phyloP scores from a whole-genome alignment of 2,888 invertebrate species.

The Siphlonurus alternatus region DNA sequence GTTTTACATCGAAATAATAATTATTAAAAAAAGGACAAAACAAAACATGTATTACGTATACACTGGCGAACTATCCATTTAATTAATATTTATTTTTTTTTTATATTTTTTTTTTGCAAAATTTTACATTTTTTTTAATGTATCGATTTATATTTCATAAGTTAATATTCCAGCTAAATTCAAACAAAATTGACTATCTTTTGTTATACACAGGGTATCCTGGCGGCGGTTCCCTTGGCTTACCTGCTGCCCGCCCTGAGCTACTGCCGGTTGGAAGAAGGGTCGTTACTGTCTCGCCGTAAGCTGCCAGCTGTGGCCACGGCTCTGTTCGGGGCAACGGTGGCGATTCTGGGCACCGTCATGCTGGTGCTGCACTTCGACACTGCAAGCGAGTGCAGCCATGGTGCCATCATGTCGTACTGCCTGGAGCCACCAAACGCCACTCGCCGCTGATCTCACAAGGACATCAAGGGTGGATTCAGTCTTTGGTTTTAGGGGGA shows the following conservation, averaged over 20 bases:
- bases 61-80: too few relatives aligned
- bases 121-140: too few relatives aligned
- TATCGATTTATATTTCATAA: too few relatives aligned
- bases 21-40: too few relatives aligned
- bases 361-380: slow-evolving; percentile 36
- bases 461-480: too few relatives aligned
- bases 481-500: too few relatives aligned
- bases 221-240: slow-evolving; percentile 67
- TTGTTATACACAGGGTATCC: slow-evolving; percentile 59
- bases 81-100: not conserved
- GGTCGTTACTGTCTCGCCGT: slow-evolving; percentile 41
- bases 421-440: slow-evolving; percentile 25
- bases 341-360: slow-evolving; percentile 41
- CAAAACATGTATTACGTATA: too few relatives aligned
- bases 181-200: too few relatives aligned
- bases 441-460: too few relatives aligned
- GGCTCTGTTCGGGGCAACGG: slow-evolving; percentile 46
- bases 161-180: too few relatives aligned
- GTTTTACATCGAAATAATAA: too few relatives aligned
- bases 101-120: slow-evolving; percentile 6
- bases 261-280: slow-evolving; percentile 57
- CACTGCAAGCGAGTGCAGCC: slow-evolving; percentile 38
- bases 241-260: slow-evolving; percentile 66
- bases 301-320: slow-evolving; percentile 56
- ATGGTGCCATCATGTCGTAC: slow-evolving; percentile 43